Conservation (phyloP, 2,797 vertebrate species). For the Trichosurus vulpecula region DNA sequence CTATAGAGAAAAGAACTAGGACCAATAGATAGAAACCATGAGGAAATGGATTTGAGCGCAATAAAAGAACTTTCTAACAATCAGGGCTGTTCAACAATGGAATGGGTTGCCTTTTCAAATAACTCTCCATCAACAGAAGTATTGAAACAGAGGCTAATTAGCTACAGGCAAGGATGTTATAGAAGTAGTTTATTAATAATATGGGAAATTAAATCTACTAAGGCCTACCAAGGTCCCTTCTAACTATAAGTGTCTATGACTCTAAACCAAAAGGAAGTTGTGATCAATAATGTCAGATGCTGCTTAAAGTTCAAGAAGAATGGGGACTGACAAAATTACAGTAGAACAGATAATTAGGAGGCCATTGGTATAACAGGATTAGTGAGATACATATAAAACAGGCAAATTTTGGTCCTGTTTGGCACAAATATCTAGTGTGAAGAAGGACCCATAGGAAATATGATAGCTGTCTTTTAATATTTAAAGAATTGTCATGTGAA, state of each 20-base stretch:
- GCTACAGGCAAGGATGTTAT: neutral
- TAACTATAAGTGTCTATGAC: neutral
- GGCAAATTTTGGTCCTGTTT: neutral
- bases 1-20: too few species aligned
- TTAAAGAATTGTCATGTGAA: neutral
- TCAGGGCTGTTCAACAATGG: neutral
- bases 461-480: neutral
- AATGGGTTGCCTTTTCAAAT: neutral
- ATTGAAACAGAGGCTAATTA: neutral
- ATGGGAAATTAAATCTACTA: neutral
- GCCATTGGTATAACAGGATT: neutral
- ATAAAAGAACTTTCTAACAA: neutral
- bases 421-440: neutral
- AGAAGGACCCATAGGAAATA: neutral
- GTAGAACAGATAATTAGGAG: neutral
- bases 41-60: neutral
- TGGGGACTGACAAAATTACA: neutral
- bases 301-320: neutral
- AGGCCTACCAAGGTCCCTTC: neutral
- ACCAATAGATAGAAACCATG: neutral
- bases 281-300: neutral
- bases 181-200: neutral
- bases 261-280: neutral
- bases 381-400: neutral
- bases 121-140: neutral